These are phyloP conservation scores for Melinaea menophilus DNA, from an alignment of 2,888 invertebrate species.

Conservation along the genomic window DNA sequence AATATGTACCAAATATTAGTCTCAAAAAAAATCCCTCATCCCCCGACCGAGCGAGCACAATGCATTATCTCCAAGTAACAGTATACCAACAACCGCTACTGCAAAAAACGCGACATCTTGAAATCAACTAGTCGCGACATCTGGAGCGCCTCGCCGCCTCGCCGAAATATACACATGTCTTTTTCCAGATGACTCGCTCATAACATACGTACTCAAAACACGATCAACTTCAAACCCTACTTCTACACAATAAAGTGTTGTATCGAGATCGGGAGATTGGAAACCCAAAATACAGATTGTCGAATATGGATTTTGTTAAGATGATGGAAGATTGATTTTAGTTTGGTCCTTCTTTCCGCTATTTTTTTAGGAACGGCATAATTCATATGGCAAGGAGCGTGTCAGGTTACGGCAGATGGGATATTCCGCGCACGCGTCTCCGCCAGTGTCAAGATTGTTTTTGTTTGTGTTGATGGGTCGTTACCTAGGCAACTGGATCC, in stretches of 20 bases:
- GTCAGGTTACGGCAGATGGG: constrained; percentile 75
- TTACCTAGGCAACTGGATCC: constrained; percentile 22
- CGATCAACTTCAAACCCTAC: constrained; percentile 17
- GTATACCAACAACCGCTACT: constrained; percentile 33
- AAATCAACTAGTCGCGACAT: constrained; percentile 52
- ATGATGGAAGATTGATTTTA: constrained; percentile 39
- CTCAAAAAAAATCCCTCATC: background rate
- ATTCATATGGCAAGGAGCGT: constrained; percentile 69
- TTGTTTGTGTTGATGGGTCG: constrained; percentile 32
- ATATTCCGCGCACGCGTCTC: constrained; percentile 61
- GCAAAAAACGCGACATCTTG: constrained; percentile 55
- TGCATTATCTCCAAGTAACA: constrained; percentile 28
- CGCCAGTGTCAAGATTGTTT: constrained; percentile 35
- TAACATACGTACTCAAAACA: background rate
- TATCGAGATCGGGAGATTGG: constrained; percentile 12
- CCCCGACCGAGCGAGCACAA: constrained; percentile 10
- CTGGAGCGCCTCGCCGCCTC: constrained; percentile 56
- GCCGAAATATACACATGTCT: constrained; percentile 68
- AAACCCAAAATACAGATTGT: constrained; percentile 13
- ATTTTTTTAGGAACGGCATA: constrained; percentile 67
- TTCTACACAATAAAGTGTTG: constrained; percentile 10
- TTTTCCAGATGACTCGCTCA: constrained; percentile 60
- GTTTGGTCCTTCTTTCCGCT: constrained; percentile 28
- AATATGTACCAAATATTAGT: too few species aligned
- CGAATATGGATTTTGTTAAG: constrained; percentile 24